Evolutionary conservation across 2,888 invertebrate genomes (phyloP).

Genomic region (Cephus pygmeus): DNA sequence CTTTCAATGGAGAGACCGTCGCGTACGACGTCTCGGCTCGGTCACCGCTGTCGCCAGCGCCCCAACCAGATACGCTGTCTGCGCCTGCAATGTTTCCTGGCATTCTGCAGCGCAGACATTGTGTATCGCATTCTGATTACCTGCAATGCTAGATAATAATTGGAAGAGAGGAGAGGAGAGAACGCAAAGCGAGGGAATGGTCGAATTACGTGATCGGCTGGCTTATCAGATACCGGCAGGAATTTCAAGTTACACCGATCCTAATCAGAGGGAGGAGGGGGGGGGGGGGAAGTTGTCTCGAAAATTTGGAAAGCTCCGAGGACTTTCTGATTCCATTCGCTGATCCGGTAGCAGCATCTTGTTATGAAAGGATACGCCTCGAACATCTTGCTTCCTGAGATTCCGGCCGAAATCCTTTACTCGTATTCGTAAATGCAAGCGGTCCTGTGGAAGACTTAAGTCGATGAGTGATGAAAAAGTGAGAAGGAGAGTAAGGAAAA

Average conservation of each 20-base stretch:
- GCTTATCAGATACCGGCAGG: no score
- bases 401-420: constrained; percentile 29
- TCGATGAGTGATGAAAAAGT: no score
- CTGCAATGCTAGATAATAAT: neutral
- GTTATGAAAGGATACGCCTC: no score
- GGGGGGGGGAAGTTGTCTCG: no score
- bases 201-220: no score
- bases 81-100: constrained; percentile 7
- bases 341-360: no score
- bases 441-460: no score
- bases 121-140: neutral
- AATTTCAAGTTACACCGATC: no score
- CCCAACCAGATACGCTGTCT: constrained; percentile 40
- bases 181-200: neutral
- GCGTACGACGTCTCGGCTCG: neutral
- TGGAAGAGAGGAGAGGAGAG: neutral
- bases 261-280: no score
- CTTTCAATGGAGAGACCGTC: constrained; percentile 54
- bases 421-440: constrained; percentile 35
- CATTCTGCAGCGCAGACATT: neutral
- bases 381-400: neutral
- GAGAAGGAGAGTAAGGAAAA: no score
- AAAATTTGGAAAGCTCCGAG: no score
- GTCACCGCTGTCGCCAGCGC: constrained; percentile 3
- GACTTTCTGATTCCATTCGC: no score